Conservation (phyloP, 2,888 invertebrate genomes). For the Sphaerophoria rueppellii region DNA sequence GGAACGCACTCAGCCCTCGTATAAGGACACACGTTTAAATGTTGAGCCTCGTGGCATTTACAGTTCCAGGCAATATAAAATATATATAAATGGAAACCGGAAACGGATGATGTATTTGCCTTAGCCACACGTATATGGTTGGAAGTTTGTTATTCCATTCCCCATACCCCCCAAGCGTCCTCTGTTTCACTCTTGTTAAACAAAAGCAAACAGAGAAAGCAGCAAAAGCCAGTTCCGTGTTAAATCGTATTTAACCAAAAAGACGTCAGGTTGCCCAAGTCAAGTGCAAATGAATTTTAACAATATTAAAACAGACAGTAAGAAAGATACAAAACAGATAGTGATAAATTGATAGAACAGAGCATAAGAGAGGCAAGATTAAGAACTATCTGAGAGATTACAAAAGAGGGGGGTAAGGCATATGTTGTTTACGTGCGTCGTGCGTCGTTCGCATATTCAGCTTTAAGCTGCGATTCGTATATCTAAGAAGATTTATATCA, state of each 20-base stretch:
- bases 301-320: constrained; percentile 65
- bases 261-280: constrained; percentile 73
- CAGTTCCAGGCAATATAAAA: constrained; percentile 19
- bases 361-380: neutral
- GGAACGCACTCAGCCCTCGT: constrained; percentile 45
- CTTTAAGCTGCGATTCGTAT: constrained; percentile 43
- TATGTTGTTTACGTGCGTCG: neutral
- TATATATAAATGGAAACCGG: constrained; percentile 59
- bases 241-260: constrained; percentile 72
- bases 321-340: constrained; percentile 14
- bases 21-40: constrained; percentile 17
- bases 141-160: constrained; percentile 48
- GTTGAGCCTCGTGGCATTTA: constrained; percentile 52
- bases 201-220: constrained; percentile 19
- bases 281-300: constrained; percentile 72
- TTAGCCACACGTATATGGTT: constrained; percentile 58
- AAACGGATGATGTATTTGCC: constrained; percentile 73
- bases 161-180: too few species aligned
- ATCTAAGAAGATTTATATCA: constrained; percentile 46
- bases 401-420: neutral
- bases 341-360: constrained; percentile 6
- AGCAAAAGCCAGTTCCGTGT: constrained; percentile 58
- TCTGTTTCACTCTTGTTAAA: neutral
- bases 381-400: constrained; percentile 20
- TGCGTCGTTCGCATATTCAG: neutral